Percentiles rank a stretch among this genome's conserved stretches.
These are phyloP conservation scores for Machaerirhynchus nigripectus DNA, from an alignment of 2,113 vertebrate genomes.

Conservation along the genomic window DNA sequence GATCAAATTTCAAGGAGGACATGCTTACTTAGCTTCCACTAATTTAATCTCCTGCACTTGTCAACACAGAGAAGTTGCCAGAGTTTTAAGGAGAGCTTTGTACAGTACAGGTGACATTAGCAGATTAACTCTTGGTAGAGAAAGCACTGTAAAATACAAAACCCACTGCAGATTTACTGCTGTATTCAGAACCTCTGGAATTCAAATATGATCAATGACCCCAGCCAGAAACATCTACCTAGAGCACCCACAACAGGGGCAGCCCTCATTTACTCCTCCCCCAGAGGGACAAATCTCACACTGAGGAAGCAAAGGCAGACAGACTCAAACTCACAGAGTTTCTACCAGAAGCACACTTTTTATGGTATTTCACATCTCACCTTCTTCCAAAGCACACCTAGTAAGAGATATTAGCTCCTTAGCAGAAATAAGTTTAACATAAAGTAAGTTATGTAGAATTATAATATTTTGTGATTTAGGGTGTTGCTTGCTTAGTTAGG, in stretches of 20 bases:
- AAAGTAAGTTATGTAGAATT: accelerated
- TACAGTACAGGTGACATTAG: not conserved
- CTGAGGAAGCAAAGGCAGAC: not conserved
- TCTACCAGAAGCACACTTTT: not conserved
- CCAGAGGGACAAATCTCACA: not conserved
- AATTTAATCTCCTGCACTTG: not conserved
- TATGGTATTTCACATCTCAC: not conserved
- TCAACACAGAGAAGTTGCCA: not conserved
- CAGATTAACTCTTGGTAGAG: not conserved
- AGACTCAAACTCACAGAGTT: not conserved
- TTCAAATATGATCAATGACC: accelerated
- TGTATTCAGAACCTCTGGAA: not conserved
- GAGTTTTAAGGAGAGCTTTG: not conserved
- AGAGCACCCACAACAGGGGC: not conserved
- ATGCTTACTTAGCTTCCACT: not conserved
- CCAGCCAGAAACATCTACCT: not conserved
- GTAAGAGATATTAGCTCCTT: not conserved
- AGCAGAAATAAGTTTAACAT: accelerated
- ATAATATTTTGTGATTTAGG: not conserved
- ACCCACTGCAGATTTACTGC: not conserved
- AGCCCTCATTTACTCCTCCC: not conserved
- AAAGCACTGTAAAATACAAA: not conserved
- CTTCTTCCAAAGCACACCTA: not conserved
- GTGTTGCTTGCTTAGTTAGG: too few relatives aligned
- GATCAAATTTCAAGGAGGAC: not conserved